Base-by-base conservation (phyloP, 1,140 invertebrate genomes). In the Brachionus manjavacas region DNA sequence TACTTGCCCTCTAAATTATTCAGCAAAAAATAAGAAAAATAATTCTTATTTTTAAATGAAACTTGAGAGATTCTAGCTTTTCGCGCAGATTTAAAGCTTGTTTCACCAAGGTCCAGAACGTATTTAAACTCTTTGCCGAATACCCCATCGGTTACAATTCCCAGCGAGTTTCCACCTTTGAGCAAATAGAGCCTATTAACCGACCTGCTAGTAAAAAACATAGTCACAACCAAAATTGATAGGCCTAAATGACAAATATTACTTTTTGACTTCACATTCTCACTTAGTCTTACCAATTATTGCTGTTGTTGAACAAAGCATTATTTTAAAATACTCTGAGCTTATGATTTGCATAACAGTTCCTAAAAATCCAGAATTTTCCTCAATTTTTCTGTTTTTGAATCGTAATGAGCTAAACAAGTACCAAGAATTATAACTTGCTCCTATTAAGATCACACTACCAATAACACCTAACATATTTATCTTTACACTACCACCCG, bases 341-440 rank as follows among this genome's bases (percentile, higher is more conserved):
- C 52, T 55, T 11, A 81, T 81, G 16, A 81, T 81, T 39, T 68
- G 43, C 20, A 66, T 20, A 43, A 81, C n/a, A 20, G 23, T 41
- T 1, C 16, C n/a, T 11, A 81, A 31, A 46, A 81, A 64, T 31
- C 52, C 79, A 23, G 20, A 20, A 20, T 9, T 43, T 20, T 39
- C 39, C 23, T 68, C 79, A 11, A 68, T 46, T 20, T 68, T 60
- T 66, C 79, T 81, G 12, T 41, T 68, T 35, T 66, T 81, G 12
- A 81, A 60, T n/a, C 52, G 28, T 20, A 68, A 0, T 1, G 79
- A 81, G 41, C 79, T 68, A 16, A 81, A 81, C 20, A 81, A 23
- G 39, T 81, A 46, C 79, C 79, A 81, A 35, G 79, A 23, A 20
- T 81, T 81, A 23, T 81, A 81, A 25, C 79, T 81, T n/a, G 64